These are phyloP conservation scores for Loris lydekkerianus DNA, from an alignment of 2,797 vertebrate species.

Conservation along the genomic window DNA sequence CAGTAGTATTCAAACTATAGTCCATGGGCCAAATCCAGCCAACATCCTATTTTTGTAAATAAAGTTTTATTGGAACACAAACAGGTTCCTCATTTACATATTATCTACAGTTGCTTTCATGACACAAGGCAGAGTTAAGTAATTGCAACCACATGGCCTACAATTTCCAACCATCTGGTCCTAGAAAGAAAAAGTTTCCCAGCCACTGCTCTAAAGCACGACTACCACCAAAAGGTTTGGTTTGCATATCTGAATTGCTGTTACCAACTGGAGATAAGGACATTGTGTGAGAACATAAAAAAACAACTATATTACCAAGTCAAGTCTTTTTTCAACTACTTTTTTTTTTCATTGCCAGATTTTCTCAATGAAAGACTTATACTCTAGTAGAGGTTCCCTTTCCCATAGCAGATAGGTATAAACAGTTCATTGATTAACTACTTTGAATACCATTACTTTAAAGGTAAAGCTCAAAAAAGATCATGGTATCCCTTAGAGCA, in stretches of 20 bases:
- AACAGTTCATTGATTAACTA: neutral
- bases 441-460: neutral
- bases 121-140: neutral
- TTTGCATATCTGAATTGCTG: constrained; percentile 13
- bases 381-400: neutral
- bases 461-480: constrained; percentile 14
- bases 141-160: neutral
- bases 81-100: constrained; percentile 11
- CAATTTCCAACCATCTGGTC: constrained; percentile 14
- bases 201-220: neutral
- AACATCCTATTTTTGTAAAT: constrained; percentile 53
- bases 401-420: neutral
- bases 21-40: neutral
- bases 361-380: constrained; percentile 15
- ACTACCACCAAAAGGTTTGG: neutral
- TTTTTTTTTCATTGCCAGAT: neutral
- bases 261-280: neutral
- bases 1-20: neutral
- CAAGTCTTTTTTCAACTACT: neutral
- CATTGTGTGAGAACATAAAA: neutral
- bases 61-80: constrained; percentile 53
- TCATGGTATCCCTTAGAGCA: neutral
- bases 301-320: neutral
- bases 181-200: neutral
- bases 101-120: neutral